Conservation (phyloP, 1,140 invertebrate species). For the Tetramorium parvispinum region DNA sequence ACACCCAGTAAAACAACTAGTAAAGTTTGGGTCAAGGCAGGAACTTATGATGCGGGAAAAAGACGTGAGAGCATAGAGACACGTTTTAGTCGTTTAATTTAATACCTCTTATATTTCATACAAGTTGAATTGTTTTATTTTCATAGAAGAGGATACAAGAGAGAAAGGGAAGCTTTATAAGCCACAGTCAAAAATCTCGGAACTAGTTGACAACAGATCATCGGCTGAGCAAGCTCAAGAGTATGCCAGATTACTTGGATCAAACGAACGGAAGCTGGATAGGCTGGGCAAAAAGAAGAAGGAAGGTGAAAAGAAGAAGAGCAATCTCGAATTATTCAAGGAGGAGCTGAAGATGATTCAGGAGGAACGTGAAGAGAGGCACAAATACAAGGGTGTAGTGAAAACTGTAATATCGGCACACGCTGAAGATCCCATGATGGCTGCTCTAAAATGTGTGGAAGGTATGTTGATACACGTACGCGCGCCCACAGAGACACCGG, state of each 20-base stretch:
- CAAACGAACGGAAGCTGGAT: constrained; percentile 88
- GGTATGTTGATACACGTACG: constrained; percentile 69
- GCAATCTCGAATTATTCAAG: constrained; percentile 98
- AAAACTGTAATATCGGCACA: constrained; percentile 82
- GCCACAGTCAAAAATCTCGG: constrained; percentile 92
- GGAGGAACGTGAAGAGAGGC: constrained; percentile 98
- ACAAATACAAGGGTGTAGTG: constrained; percentile 93
- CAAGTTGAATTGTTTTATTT: constrained; percentile 39
- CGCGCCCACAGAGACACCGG: no score
- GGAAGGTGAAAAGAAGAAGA: constrained; percentile 96
- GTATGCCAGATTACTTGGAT: constrained; percentile 89
- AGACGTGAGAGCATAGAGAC: constrained; percentile 89
- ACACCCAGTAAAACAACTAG: constrained; percentile 90
- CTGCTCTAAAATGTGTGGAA: constrained; percentile 84
- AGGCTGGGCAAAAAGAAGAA: constrained; percentile 92
- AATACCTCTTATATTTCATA: background rate
- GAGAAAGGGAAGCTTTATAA: constrained; percentile 97
- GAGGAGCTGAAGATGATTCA: constrained; percentile 98
- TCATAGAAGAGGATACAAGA: constrained; percentile 93
- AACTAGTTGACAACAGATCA: constrained; percentile 84
- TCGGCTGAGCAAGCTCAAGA: constrained; percentile 89
- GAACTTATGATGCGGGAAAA: constrained; percentile 97
- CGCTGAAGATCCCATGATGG: constrained; percentile 83
- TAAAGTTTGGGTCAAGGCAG: constrained; percentile 98
- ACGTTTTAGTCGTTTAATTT: constrained; percentile 3